Evolutionary conservation across 2,113 vertebrate species (phyloP), one percentile per base, ranked within the genome.

Genomic region (Morone saxatilis): DNA sequence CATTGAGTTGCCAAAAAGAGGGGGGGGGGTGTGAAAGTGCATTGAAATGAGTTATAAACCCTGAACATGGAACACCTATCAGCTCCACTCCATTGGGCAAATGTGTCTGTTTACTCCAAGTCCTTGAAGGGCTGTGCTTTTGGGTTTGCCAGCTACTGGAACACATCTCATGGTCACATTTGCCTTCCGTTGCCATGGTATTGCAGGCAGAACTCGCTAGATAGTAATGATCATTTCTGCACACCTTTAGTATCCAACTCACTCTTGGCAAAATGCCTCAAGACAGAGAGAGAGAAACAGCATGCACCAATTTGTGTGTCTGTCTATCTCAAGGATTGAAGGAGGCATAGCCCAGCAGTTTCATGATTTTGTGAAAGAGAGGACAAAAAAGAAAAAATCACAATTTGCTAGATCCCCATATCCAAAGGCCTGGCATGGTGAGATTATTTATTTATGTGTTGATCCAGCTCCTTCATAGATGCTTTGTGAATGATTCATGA

Each of bases 151-250:
- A 83, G 74, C 71, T 65, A 84, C 83, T 89, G 84, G 86, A 93
- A 88, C 72, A 57, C 80, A 83, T 88, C 91, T 92, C 90, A 86
- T 80, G 89, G 91, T 85, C 90, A 90, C 83, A 86, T 92, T 92
- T 86, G 75, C 81, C 68, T 83, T 66, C 72, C 36, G 91, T 94
- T 94, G 91, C 92, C 92, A 94, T 94, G 93, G 91, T 57, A 71
- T 71, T 89, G 76, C 79, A 65, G 76, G 79, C 86, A 91, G 85
- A 80, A 76, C 71, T 88, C 61, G 62, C 59, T 67, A 50, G 83
- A 85, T 82, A 80, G 80, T 76, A 63, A 86, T 85, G 88, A 89
- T 92, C 69, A 77, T 82, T 83, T 89, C 82, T 72, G 74, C 76
- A 86, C 81, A 91, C 88, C 84, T 92, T 89, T 76, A 83, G 76